Conservation (phyloP, 2,888 invertebrate species). For the Ischnura elegans region DNA sequence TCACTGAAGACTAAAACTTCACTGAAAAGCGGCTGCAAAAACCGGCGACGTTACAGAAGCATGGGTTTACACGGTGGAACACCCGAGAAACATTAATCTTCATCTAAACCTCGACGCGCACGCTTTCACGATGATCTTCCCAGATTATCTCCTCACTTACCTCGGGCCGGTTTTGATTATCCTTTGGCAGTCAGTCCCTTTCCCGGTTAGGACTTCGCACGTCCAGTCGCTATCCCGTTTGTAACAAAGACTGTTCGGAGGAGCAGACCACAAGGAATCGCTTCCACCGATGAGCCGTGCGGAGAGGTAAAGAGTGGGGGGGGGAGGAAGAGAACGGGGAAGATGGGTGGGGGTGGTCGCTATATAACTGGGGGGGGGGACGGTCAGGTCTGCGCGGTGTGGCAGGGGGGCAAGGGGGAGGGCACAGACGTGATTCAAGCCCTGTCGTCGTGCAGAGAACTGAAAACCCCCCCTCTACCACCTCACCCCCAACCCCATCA, state of each 20-base stretch:
- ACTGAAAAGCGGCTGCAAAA: too few relatives aligned
- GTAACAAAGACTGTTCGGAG: background rate
- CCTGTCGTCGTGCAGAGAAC: background rate
- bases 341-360: background rate
- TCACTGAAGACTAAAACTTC: too few relatives aligned
- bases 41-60: too few relatives aligned
- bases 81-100: too few relatives aligned
- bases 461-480: background rate
- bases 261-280: slow-evolving; percentile 16
- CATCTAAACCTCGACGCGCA: too few relatives aligned
- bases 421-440: slow-evolving; percentile 3
- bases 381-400: background rate
- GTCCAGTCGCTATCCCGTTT: background rate
- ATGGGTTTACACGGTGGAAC: too few relatives aligned
- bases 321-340: background rate
- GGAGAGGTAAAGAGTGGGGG: too few relatives aligned
- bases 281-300: background rate
- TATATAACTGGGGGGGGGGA: background rate
- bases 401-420: background rate
- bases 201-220: background rate
- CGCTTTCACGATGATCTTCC: too few relatives aligned
- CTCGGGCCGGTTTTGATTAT: background rate
- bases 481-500: background rate
- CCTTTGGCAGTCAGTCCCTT: background rate
- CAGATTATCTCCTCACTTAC: slow-evolving; percentile 12